Base-by-base conservation (phyloP, 1,140 invertebrate species). In the Panulirus ornatus region DNA sequence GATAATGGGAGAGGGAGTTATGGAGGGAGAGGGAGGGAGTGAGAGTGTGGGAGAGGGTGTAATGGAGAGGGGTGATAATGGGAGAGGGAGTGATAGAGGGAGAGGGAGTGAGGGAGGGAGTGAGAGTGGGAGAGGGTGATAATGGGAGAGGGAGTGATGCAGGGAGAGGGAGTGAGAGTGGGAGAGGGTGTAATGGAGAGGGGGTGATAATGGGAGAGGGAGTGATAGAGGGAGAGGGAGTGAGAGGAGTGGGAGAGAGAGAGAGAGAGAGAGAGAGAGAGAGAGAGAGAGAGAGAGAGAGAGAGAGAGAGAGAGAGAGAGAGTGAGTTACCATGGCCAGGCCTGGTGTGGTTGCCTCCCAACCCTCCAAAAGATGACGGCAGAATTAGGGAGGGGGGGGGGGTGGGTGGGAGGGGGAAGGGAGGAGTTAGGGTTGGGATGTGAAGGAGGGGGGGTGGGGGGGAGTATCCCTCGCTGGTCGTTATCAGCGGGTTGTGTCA, bases 401-500 rank as follows among this genome's bases (percentile, higher is more conserved):
- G n/a, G n/a, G n/a, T n/a, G n/a, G n/a, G n/a, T n/a, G n/a, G n/a
- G n/a, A n/a, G n/a, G n/a, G n/a, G n/a, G n/a, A n/a, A n/a, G n/a
- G n/a, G n/a, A n/a, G n/a, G n/a, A n/a, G n/a, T n/a, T n/a, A n/a
- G n/a, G n/a, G n/a, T n/a, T n/a, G n/a, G n/a, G n/a, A n/a, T n/a
- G n/a, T n/a, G n/a, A n/a, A n/a, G n/a, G n/a, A n/a, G n/a, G n/a
- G 38, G 11, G 9, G 6, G 70, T 5, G 11, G 30, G 19, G 38
- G 30, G 30, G 34, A 40, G 5, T 58, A 22, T 58, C 30, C 70
- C 30, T 16, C 38, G 1, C 36, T 11, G 14, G 19, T 76, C 73
- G 73, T 76, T 76, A 76, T 27, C 73, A 76, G 38, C 73, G 38
- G 30, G n/a, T 22, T 16, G n/a, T 76, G 73, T 76, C 73, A 76